Percentiles rank a stretch among this genome's conserved stretches.
These are phyloP conservation scores for Rhamnusium bicolor DNA, from an alignment of 2,888 invertebrate genomes.

Conservation along the genomic window DNA sequence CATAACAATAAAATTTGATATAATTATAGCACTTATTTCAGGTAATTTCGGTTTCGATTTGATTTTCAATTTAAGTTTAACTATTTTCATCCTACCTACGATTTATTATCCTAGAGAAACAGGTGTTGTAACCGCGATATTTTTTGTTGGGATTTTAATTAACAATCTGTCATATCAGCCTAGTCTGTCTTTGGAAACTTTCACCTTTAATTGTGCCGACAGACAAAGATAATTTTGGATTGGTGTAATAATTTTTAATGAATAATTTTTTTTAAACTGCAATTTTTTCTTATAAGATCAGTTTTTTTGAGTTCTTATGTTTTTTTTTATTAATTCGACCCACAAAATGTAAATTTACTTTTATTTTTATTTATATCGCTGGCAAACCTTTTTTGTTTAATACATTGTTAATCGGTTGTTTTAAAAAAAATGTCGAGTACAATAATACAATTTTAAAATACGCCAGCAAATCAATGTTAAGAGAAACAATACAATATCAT, in stretches of 20 bases:
- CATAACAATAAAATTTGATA: constrained; percentile 41
- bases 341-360: no score
- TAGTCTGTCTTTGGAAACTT: not conserved
- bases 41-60: constrained; percentile 20
- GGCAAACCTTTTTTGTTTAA: no score
- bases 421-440: no score
- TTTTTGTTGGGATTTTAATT: constrained; percentile 15
- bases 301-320: no score
- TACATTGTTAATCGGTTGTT: no score
- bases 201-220: constrained; percentile 10
- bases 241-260: not conserved
- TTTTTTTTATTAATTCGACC: no score
- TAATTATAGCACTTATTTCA: constrained; percentile 30
- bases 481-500: no score
- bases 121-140: constrained; percentile 9
- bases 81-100: not conserved
- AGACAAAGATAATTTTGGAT: not conserved
- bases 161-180: not conserved
- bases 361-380: no score
- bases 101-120: not conserved
- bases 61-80: not conserved
- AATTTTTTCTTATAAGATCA: no score
- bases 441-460: no score
- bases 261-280: not conserved
- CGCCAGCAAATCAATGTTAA: no score